Evolutionary conservation across 2,888 invertebrate genomes (phyloP).

Genomic region (Amorpha juglandis): DNA sequence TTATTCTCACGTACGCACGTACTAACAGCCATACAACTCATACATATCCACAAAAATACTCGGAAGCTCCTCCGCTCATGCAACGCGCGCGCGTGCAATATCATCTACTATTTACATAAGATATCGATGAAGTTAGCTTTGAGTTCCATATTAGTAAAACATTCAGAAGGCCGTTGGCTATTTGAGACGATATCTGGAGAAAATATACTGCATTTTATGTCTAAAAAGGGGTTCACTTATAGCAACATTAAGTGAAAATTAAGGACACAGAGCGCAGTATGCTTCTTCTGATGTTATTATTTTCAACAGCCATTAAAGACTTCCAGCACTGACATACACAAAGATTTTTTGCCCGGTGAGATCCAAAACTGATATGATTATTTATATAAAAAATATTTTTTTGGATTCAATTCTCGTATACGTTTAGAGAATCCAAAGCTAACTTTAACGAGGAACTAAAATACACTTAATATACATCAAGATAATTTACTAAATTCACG

Average conservation of each 20-base stretch:
- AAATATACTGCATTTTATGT: no score
- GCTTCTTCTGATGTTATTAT: no score
- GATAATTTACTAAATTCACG: constrained; percentile 18
- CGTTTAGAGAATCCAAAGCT: background rate
- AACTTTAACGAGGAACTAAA: constrained; percentile 10
- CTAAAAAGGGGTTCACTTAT: no score
- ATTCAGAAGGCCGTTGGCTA: no score
- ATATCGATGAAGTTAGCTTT: constrained; percentile 1
- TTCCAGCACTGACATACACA: no score
- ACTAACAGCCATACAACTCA: constrained; percentile 19
- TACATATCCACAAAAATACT: constrained; percentile 22
- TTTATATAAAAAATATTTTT: no score
- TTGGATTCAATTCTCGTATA: background rate
- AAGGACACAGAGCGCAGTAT: no score
- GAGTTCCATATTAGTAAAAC: background rate
- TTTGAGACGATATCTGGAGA: no score
- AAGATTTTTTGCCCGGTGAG: no score
- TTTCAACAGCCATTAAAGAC: no score
- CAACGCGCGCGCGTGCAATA: constrained; percentile 5
- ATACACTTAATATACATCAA: constrained; percentile 20
- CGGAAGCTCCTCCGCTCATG: background rate
- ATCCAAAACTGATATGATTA: no score
- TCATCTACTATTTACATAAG: constrained; percentile 15
- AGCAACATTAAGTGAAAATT: no score
- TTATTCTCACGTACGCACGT: constrained; percentile 20